A percentile compares a stretch with the other conserved stretches of the same genome.
Evolutionary conservation across 2,113 vertebrate species (phyloP).

Genomic region (Rhabdomys dilectus): DNA sequence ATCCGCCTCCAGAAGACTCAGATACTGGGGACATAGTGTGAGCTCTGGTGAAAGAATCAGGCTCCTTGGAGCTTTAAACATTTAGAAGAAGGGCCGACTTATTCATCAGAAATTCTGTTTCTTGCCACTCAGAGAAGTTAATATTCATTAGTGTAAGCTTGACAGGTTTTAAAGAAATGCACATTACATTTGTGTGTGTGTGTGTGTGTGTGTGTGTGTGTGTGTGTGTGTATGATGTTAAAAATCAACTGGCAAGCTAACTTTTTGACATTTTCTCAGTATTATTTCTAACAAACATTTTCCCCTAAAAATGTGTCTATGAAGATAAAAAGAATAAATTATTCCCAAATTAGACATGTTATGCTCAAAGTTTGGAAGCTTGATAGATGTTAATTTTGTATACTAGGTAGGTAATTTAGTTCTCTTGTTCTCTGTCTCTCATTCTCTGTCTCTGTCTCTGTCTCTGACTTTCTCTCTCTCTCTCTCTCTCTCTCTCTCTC

Average conservation of each 20-base stretch:
- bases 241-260: not conserved
- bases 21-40: not conserved
- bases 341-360: not conserved
- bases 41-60: not conserved
- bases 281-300: not conserved
- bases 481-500: no score
- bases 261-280: constrained; percentile 19
- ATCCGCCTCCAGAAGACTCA: not conserved
- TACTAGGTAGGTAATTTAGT: not conserved
- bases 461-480: no score
- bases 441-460: no score
- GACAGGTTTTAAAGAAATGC: not conserved
- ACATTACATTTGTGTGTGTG: not conserved
- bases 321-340: not conserved
- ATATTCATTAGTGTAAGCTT: not conserved
- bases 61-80: not conserved
- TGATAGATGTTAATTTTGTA: not conserved
- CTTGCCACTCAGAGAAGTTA: not conserved
- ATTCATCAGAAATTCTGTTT: not conserved
- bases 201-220: no score
- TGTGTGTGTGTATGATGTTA: not conserved
- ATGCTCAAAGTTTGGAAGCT: not conserved
- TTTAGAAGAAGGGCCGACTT: not conserved
- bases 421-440: not conserved
- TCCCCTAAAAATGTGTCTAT: not conserved